Base-by-base conservation (phyloP, 2,888 invertebrate species). In the Diogma glabrata region DNA sequence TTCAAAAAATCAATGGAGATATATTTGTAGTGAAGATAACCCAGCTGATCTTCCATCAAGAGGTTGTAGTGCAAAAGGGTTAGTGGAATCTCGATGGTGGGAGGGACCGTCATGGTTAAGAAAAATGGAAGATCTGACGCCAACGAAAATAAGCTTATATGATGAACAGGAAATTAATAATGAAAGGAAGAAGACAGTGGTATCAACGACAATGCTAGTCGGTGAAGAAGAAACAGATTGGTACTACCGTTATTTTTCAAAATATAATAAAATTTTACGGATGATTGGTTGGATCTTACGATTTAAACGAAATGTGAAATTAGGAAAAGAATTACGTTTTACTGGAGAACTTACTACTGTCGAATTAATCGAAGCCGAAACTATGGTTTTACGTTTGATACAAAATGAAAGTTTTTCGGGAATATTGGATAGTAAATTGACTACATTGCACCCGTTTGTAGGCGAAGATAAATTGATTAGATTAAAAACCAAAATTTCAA, bases 11-110 rank as follows among this genome's bases (percentile, higher is more conserved):
- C 4, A 14, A 16, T 47, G 47, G 47, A n/a, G 28, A 8, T 5
- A 47, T 19, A 28, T 47, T 28, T 51, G 62, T 61, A 0, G 54
- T 57, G 2, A 60, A 58, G 1, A 60, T 58, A 65, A 64, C 51
- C 62, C 62, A 8, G 64, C 63, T 3, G 63, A 64, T 52, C 50
- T 62, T 8, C 61, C 62, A 4, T 64, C 62, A 2, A 45, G 63
- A 30, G 64, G 63, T 6, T 64, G 64, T 53, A 50, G 51, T 12
- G 54, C 58, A 3, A 47, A 55, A 45, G 50, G 59, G 14, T 54
- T 65, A 4, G 6, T 58, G 8, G 52, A 61, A 23, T 57, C 59
- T 6, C 47, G 51, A 56, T 65, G 64, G 64, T 65, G 62, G 64
- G 55, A 58, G 54, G 62, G 63, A 10, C 63, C 62, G 10, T 16